A percentile compares a stretch with the other conserved stretches of the same genome.
Evolutionary conservation across 2,888 invertebrate species (phyloP).

Genomic region (Ophioninae sp.): DNA sequence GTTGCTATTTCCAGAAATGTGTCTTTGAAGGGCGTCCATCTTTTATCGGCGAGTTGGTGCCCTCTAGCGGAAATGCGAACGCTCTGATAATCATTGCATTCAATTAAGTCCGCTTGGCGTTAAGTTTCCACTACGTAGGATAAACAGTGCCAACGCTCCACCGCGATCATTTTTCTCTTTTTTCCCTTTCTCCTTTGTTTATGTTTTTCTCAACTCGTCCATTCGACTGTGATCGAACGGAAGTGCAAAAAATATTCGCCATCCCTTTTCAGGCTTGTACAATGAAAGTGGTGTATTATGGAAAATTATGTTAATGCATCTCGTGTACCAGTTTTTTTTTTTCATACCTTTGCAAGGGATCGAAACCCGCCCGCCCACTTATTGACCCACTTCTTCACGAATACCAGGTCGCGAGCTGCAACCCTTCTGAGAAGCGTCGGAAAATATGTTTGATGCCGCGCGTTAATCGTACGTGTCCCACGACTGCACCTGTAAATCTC

Average conservation of each 20-base stretch:
- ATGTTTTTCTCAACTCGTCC: neutral
- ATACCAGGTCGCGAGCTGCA: neutral
- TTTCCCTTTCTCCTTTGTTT: neutral
- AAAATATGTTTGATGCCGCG: neutral
- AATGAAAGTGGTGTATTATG: neutral
- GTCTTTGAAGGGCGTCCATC: slow-evolving; percentile 3
- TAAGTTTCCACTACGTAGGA: neutral
- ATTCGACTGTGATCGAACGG: neutral
- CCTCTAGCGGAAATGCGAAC: slow-evolving; percentile 13
- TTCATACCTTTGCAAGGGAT: neutral
- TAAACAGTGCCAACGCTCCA: neutral
- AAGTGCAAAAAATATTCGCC: neutral
- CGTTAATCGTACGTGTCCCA: neutral
- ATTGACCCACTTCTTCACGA: neutral
- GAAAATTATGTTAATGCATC: neutral
- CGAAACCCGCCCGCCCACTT: neutral
- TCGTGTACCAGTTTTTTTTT: neutral
- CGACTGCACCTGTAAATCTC: neutral
- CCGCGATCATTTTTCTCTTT: neutral
- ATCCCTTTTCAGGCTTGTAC: neutral
- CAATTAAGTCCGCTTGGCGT: slow-evolving; percentile 33
- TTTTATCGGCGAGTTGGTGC: slow-evolving; percentile 4
- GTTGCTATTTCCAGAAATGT: slow-evolving; percentile 27
- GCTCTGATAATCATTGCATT: slow-evolving; percentile 17
- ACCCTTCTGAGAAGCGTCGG: neutral